Percentiles rank a stretch among this genome's conserved stretches.
These are phyloP conservation scores for Stegophylla sp. DNA, from an alignment of 2,888 invertebrate species.

Conservation along the genomic window DNA sequence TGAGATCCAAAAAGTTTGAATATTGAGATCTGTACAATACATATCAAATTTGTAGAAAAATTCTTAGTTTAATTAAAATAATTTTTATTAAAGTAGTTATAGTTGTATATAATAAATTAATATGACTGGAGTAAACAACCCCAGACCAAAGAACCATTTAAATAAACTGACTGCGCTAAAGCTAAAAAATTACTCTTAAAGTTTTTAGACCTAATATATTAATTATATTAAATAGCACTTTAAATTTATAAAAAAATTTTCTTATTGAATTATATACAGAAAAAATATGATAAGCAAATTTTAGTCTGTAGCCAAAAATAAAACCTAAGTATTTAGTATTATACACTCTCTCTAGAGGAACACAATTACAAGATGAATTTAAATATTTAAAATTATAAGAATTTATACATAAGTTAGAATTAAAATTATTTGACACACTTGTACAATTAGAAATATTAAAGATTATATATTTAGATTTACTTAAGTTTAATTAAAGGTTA, in stretches of 20 bases:
- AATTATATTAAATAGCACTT: neutral
- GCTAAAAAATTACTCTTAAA: neutral
- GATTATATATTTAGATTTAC: neutral
- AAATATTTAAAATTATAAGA: conserved; percentile 1
- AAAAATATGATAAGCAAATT: neutral
- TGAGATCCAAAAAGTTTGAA: neutral
- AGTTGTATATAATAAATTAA: neutral
- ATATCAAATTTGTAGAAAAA: neutral
- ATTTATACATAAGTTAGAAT: neutral
- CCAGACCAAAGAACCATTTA: neutral
- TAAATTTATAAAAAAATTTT: conserved; percentile 15
- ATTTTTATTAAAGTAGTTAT: conserved; percentile 8
- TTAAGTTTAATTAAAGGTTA: neutral
- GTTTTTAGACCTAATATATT: too few relatives aligned
- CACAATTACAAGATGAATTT: neutral
- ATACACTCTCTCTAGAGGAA: neutral
- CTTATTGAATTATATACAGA: neutral
- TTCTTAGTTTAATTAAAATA: conserved; percentile 10
- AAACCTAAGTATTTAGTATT: neutral
- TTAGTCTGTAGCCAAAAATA: neutral
- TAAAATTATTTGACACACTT: too few relatives aligned
- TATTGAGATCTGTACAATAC: neutral
- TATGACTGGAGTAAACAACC: neutral
- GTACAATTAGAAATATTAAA: conserved; percentile 3
- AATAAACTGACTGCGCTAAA: neutral